Conservation (phyloP, 2,888 invertebrate genomes). For the Phaedon cochleariae region DNA sequence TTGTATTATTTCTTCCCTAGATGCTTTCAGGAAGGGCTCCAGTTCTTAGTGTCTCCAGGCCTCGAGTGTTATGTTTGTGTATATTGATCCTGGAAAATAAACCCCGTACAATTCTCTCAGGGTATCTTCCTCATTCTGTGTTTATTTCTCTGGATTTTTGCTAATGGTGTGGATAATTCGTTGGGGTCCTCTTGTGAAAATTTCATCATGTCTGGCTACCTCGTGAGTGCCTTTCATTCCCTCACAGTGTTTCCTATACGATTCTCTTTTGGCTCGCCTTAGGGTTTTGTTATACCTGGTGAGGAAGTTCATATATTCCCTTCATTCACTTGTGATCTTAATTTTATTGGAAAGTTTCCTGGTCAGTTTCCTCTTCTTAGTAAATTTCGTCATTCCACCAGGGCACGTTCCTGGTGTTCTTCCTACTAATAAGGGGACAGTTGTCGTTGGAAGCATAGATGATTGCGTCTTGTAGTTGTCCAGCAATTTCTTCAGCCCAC, state of each 20-base stretch:
- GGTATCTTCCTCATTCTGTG: not conserved
- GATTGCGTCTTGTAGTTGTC: slow-evolving; percentile 8
- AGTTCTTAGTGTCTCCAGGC: too few species aligned
- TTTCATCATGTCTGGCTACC: not conserved
- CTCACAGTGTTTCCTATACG: slow-evolving; percentile 17
- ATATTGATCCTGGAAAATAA: not conserved
- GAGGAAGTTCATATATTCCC: not conserved
- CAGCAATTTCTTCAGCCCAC: not conserved
- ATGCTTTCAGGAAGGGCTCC: too few species aligned
- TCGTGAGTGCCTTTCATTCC: not conserved
- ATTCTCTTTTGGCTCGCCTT: slow-evolving; percentile 9
- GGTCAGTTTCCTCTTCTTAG: not conserved
- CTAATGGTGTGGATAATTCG: not conserved
- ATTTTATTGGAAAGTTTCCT: not conserved
- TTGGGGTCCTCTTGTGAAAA: not conserved
- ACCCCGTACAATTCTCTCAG: not conserved
- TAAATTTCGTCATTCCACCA: not conserved
- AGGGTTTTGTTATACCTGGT: slow-evolving; percentile 10
- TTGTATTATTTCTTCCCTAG: too few species aligned
- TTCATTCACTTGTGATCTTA: not conserved
- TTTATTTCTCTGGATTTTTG: not conserved
- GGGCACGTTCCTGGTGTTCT: slow-evolving; percentile 8
- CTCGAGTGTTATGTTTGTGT: too few species aligned
- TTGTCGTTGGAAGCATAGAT: slow-evolving; percentile 10
- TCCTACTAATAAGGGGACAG: not conserved